Base-by-base conservation (phyloP, 2,113 vertebrate species). In the Athene cunicularia region DNA sequence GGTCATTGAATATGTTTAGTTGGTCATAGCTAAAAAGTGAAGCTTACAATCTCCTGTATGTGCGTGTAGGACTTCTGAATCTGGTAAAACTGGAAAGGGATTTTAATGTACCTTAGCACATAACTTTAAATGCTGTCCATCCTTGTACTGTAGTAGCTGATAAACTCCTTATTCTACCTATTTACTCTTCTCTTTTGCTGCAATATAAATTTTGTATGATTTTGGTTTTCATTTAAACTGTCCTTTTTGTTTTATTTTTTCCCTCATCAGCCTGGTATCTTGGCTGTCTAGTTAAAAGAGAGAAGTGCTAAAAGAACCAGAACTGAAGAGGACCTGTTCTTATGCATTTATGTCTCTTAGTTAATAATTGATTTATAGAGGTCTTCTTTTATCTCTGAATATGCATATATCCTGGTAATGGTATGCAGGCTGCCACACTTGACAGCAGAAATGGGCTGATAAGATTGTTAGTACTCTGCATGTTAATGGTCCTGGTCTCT, bases 381-480 rank as follows among this genome's bases (percentile, higher is more conserved):
- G 47, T 80, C 73, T 77, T 81, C 92, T 94, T 97, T 96, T 96
- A 93, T 96, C 80, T 94, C 83, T 89, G 83, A 71, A 81, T 96
- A 79, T 96, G 68, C 50, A 67, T 87, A 41, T 81, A 59, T 87
- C 67, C 83, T 81, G 76, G 83, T 95, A 91, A 86, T 84, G 26
- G 43, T 79, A 71, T 93, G 73, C 64, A 41, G 76, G 52, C 91
- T 96, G 96, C 86, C 86, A 87, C 86, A 67, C 56, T 91, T 84
- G 89, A 91, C 91, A 96, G 86, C 60, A 92, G 86, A 95, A 96
- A 81, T 63, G 52, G 89, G 43, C 83, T 74, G 93, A 81, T 94
- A 94, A 91, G 91, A 74, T 89, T 95, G 91, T 94, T 96, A 93
- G 89, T 80, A 84, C 55, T 76, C 50, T 77, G 83, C 59, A 92